Conservation (phyloP, 2,797 vertebrate species). For the Semotilus atromaculatus region DNA sequence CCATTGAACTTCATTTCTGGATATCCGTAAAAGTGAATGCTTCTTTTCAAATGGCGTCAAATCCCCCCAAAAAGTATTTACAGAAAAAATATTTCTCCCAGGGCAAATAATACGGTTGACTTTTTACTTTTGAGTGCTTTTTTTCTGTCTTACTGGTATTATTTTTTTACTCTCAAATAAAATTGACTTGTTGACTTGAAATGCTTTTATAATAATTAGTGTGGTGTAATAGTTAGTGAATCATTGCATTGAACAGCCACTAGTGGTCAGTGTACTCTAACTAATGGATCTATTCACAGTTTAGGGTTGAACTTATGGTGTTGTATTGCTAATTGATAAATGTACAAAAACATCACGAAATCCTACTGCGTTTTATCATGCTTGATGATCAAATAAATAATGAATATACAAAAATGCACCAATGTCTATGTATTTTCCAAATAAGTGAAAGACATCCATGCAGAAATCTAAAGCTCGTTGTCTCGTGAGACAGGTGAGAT, state of each 20-base stretch:
- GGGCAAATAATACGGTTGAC: background rate
- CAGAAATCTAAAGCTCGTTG: background rate
- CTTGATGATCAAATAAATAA: background rate
- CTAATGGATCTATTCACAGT: background rate
- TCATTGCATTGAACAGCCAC: conserved; percentile 24
- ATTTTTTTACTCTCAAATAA: conserved; percentile 63
- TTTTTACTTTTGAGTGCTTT: background rate
- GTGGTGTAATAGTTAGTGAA: conserved; percentile 33
- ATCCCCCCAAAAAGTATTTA: background rate
- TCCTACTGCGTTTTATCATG: background rate
- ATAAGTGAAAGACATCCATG: background rate
- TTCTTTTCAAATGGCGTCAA: background rate
- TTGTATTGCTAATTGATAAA: background rate
- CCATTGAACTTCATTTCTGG: background rate
- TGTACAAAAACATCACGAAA: background rate
- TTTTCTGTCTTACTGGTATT: background rate
- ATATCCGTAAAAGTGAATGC: background rate
- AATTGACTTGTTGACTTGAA: conserved; percentile 38
- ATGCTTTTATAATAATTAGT: background rate
- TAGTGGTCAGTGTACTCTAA: conserved; percentile 57
- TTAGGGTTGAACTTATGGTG: background rate
- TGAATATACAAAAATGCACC: background rate
- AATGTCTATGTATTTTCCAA: background rate
- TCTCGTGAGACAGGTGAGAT: background rate
- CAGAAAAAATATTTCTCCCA: background rate